Evolutionary conservation across 2,888 invertebrate genomes (phyloP), one percentile per base, ranked within the genome.

Genomic region (Oscheius sp.): DNA sequence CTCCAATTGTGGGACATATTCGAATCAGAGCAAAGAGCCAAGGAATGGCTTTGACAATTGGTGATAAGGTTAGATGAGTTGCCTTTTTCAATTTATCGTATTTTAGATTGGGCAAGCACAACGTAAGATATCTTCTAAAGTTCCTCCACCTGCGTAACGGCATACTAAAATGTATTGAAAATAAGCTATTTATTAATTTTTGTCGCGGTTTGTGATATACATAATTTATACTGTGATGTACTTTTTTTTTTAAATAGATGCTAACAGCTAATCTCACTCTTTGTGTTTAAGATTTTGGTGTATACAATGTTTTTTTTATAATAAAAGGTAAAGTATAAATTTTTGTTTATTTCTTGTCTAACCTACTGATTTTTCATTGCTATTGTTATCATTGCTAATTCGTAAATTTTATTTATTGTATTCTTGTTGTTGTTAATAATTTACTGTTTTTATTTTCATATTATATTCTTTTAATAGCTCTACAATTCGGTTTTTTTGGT

Each of bases 21-120:
- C 90, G 98, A 80, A 97, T 98, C 82, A 90, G 98, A 74, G 97
- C 98, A 70, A 99, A 98, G 89, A 96, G 94, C 86, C 97, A 97
- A 91, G 98, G 98, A 71, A 98, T 98, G 97, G 98, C 98, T 3
- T 89, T 98, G 22, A 95, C 95, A 85, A 90, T 98, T 82, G 98
- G 98, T 45, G 98, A 98, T 87, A 97, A 98, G 89, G 95, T 98
- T 33, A 17, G 33, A n/a, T 41, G 41, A 6, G 12, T 50, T 50
- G 12, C 20, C 20, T 41, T 14, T 41, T 41, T 41, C 12, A 12
- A 17, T 36, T 8, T 41, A 41, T 3, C 41, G 3, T 22, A 20
- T 47, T 47, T 2, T 5, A 47, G 33, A 54, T 54, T 9, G 54
- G 54, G 20, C 54, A 33, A 5, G 54, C 54, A 6, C 54, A 54